Evolutionary conservation across 2,888 invertebrate species (phyloP).

Genomic region (Sisyra nigra): DNA sequence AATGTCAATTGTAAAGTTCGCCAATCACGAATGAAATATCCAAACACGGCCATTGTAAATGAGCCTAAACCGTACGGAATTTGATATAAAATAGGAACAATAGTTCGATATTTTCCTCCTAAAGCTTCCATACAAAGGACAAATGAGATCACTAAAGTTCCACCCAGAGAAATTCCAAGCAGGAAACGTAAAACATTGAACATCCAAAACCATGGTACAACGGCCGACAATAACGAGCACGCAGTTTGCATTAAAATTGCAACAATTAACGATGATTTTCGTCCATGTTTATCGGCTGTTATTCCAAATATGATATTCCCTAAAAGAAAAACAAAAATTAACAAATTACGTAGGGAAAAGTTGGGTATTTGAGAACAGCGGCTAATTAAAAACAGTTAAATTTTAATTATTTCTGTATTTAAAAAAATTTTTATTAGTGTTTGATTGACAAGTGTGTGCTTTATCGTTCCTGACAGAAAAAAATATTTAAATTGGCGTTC

Average conservation of each 20-base stretch:
- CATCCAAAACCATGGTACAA: constrained; percentile 33
- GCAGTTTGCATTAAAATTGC: constrained; percentile 36
- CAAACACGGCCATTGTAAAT: constrained; percentile 35
- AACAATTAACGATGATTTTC: constrained; percentile 37
- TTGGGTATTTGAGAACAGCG: too few relatives aligned
- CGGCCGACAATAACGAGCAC: constrained; percentile 33
- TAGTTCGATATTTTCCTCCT: constrained; percentile 41
- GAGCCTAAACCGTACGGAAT: constrained; percentile 44
- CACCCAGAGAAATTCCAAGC: constrained; percentile 41
- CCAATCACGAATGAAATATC: constrained; percentile 44
- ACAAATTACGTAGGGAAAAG: too few relatives aligned
- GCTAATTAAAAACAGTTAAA: too few relatives aligned
- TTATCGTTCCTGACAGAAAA: too few relatives aligned
- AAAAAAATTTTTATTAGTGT: too few relatives aligned
- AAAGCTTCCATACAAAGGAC: constrained; percentile 48
- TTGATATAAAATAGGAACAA: constrained; percentile 43
- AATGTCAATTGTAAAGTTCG: constrained; percentile 37
- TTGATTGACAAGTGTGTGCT: too few relatives aligned
- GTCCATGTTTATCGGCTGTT: constrained; percentile 42
- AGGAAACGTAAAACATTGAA: constrained; percentile 38
- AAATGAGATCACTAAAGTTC: constrained; percentile 45
- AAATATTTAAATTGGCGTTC: too few relatives aligned
- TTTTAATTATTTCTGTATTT: too few relatives aligned
- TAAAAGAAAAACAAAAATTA: constrained; percentile 16
- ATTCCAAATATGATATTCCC: constrained; percentile 41